phyloP scores from a whole-genome alignment of 2,113 vertebrate species.

The Etheostoma spectabile region DNA sequence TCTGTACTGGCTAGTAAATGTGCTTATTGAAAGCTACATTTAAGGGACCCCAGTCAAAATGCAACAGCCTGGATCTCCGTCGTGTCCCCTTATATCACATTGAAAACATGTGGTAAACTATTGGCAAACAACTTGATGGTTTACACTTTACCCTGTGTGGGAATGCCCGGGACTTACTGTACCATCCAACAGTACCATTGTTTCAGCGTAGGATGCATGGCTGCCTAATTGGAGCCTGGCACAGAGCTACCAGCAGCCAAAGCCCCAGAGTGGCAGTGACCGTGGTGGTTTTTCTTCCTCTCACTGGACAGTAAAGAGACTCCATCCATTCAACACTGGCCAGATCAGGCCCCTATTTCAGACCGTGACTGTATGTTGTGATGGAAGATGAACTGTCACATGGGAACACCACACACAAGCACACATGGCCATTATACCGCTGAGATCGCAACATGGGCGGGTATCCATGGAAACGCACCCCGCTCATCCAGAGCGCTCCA shows the following conservation, averaged over 20 bases:
- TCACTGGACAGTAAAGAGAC: constrained; percentile 30
- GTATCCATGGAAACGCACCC: constrained; percentile 55
- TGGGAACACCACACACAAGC: constrained; percentile 11
- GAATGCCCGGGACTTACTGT: constrained; percentile 42
- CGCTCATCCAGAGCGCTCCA: constrained; percentile 1
- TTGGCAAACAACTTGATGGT: constrained; percentile 17
- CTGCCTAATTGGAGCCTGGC: constrained; percentile 62
- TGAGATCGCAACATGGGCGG: constrained; percentile 19
- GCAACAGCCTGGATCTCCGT: background rate
- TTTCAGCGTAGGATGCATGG: constrained; percentile 44
- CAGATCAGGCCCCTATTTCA: constrained; percentile 21
- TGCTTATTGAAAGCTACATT: constrained; percentile 5
- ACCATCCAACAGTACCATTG: constrained; percentile 52
- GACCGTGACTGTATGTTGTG: constrained; percentile 26
- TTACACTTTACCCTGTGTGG: background rate
- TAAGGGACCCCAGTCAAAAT: background rate
- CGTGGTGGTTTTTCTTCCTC: constrained; percentile 38
- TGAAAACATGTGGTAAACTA: constrained; percentile 31
- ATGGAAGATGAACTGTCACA: constrained; percentile 24
- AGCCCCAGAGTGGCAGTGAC: background rate
- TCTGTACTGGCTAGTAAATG: background rate
- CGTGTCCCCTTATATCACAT: background rate
- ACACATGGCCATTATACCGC: constrained; percentile 13
- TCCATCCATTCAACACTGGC: constrained; percentile 46
- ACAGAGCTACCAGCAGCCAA: constrained; percentile 32